Base-by-base conservation (phyloP, 2,113 vertebrate genomes). In the Tyrannus savana region DNA sequence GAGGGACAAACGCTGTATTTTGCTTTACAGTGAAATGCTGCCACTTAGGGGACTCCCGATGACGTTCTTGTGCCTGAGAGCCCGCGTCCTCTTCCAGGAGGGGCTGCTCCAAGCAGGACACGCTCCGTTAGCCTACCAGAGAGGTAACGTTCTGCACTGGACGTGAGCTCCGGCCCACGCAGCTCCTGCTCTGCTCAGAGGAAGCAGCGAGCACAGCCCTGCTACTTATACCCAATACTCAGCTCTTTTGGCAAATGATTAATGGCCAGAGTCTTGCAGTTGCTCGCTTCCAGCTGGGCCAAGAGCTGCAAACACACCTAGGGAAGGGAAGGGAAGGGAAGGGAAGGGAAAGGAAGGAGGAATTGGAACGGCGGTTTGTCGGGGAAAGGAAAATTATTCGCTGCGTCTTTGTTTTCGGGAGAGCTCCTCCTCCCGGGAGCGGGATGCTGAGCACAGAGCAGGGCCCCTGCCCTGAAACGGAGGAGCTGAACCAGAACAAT, bases 401-500 rank as follows among this genome's bases (percentile, higher is more conserved):
- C 96, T 28, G 50, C 11, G 95, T 84, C 91, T 93, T 94, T 95
- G 91, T 95, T 95, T 95, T 97, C n/a, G 10, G 73, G 80, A 94
- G 60, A 95, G 75, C 90, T 96, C 95, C 92, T 96, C 95, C 93
- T 96, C 93, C 78, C 3, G 28, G 89, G 96, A 96, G 75, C 14
- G 59, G 67, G 93, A 96, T 91, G 95, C 14, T 63, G 88, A 97
- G 93, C n/a, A 4, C 80, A 84, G 76, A 96, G 96, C 89, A 95
- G 86, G 71, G 94, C 95, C 89, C 94, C 94, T 94, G 93, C 96
- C 94, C 94, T 77, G 76, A 97, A 97, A 97, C 44, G 14, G 88
- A 95, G 86, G 90, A 97, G 89, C 78, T 89, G 91, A 94, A 96
- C 94, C 78, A 96, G 95, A 97, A 98, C 95, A 97, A 97, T 93